Evolutionary conservation across 1,140 invertebrate species (phyloP), one percentile per base, ranked within the genome.

Genomic region (Lasaia peninsularis): DNA sequence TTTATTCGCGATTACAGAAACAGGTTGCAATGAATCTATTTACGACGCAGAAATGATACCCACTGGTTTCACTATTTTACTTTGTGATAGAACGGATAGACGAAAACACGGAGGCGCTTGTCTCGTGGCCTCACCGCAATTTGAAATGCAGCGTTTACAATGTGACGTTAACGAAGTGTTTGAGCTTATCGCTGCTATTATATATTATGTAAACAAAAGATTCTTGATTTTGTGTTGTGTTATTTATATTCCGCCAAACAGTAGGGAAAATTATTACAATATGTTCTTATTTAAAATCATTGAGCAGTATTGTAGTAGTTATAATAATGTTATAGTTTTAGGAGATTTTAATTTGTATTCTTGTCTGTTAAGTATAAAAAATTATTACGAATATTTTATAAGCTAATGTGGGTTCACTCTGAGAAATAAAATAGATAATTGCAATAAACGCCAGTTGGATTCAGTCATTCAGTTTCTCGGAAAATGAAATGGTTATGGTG

Each of bases 191-290:
- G n/a, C n/a, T n/a, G n/a, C n/a, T n/a, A n/a, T n/a, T n/a, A n/a
- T n/a, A n/a, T n/a, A n/a, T n/a, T n/a, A n/a, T n/a, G n/a, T n/a
- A n/a, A n/a, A n/a, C n/a, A n/a, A n/a, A n/a, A n/a, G 52, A 21
- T 48, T 56, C 50, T 53, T 64, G 37, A 63, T 60, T 65, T 57
- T 57, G 8, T 63, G 33, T 31, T 67, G 65, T 33, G 60, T 56
- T 16, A 32, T 58, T 20, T 67, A 64, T 28, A 63, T 67, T 18
- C 65, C 62, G 21, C 59, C 59, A 2, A 34, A 28, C 12, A 56
- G 61, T 49, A 53, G 10, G 33, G 65, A 63, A 31, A 56, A 24
- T 24, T 2, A 24, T 6, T 2, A 24, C n/a, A n/a, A n/a, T 24
- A 35, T 35, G 1, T 12, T 12, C 6, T 35, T 35, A 12, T n/a